Percentiles rank a stretch among this genome's conserved stretches.
Conservation (phyloP, 2,888 invertebrate genomes). For the Cistogaster globosa region DNA sequence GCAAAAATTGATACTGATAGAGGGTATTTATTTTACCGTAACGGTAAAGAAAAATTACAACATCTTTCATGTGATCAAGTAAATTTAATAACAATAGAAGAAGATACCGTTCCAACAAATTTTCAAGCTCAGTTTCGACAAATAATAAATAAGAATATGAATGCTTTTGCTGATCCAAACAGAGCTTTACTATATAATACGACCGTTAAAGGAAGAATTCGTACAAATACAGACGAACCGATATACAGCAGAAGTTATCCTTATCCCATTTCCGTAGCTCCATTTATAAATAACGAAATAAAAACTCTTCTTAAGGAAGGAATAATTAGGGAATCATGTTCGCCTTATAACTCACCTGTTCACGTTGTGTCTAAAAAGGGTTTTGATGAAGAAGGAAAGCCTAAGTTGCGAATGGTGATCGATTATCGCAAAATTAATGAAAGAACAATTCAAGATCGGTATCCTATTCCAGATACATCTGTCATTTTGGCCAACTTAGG, state of each 20-base stretch:
- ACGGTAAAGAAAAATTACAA: constrained; percentile 34
- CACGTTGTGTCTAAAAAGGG: constrained; percentile 47
- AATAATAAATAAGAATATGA: constrained; percentile 18
- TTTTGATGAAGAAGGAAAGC: constrained; percentile 24
- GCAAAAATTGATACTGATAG: constrained; percentile 29
- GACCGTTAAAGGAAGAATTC: constrained; percentile 11
- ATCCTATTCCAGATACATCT: constrained; percentile 28
- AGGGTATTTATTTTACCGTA: constrained; percentile 26
- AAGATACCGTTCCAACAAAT: constrained; percentile 30
- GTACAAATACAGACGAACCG: constrained; percentile 26
- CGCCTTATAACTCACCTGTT: constrained; percentile 47
- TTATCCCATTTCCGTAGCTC: constrained; percentile 27
- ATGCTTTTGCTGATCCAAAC: constrained; percentile 28
- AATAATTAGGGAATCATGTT: constrained; percentile 42
- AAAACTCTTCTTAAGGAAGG: constrained; percentile 42
- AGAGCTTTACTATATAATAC: constrained; percentile 18
- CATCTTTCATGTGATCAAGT: constrained; percentile 13
- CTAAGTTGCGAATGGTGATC: constrained; percentile 53
- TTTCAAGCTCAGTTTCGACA: constrained; percentile 25
- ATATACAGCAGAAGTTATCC: constrained; percentile 31
- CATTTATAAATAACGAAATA: constrained; percentile 38
- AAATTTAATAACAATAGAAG: constrained; percentile 17
- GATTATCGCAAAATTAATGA: constrained; percentile 47
- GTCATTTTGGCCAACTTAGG: constrained; percentile 30
- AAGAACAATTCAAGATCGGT: constrained; percentile 25